A percentile compares a stretch with the other conserved stretches of the same genome.
These are phyloP conservation scores for Drosophila santomea DNA, from an alignment of 1,140 invertebrate genomes.

Conservation along the genomic window DNA sequence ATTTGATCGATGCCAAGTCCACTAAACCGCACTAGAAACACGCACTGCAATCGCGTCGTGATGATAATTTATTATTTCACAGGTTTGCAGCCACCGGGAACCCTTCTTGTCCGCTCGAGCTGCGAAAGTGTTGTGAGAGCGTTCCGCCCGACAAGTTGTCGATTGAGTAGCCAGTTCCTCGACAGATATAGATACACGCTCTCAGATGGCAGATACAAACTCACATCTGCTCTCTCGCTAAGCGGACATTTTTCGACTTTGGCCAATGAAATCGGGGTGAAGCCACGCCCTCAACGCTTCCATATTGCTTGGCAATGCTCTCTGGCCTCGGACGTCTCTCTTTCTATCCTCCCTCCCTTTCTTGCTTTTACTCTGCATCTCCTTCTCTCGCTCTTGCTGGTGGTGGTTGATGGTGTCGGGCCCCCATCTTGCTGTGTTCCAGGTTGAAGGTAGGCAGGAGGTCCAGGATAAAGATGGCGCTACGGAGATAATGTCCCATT, in stretches of 20 bases:
- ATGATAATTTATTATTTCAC: conserved; percentile 20
- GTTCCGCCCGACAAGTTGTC: conserved; percentile 60
- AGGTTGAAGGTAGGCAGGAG: conserved; percentile 54
- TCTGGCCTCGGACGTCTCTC: conserved; percentile 29
- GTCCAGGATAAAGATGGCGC: conserved; percentile 62
- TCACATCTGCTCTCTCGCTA: conserved; percentile 6
- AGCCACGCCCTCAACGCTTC: conserved; percentile 43
- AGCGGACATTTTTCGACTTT: conserved; percentile 52
- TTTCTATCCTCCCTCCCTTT: conserved; percentile 23
- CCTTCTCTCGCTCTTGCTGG: conserved; percentile 28
- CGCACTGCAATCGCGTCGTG: conserved; percentile 19
- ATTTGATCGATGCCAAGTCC: not conserved
- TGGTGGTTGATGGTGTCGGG: conserved; percentile 43
- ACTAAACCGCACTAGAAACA: not conserved
- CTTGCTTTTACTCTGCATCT: conserved; percentile 24
- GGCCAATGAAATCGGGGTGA: conserved; percentile 38
- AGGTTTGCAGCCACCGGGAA: conserved; percentile 39
- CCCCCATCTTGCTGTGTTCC: conserved; percentile 28
- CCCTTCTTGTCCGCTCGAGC: conserved; percentile 78
- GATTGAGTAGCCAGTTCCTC: conserved; percentile 17
- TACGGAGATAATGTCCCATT: conserved; percentile 33
- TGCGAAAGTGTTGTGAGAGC: conserved; percentile 78
- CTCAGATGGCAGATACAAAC: not conserved
- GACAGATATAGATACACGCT: conserved; percentile 17
- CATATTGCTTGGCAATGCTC: conserved; percentile 25